Conservation (phyloP, 2,888 invertebrate genomes). For the Caenorhabditis doughertyi region DNA sequence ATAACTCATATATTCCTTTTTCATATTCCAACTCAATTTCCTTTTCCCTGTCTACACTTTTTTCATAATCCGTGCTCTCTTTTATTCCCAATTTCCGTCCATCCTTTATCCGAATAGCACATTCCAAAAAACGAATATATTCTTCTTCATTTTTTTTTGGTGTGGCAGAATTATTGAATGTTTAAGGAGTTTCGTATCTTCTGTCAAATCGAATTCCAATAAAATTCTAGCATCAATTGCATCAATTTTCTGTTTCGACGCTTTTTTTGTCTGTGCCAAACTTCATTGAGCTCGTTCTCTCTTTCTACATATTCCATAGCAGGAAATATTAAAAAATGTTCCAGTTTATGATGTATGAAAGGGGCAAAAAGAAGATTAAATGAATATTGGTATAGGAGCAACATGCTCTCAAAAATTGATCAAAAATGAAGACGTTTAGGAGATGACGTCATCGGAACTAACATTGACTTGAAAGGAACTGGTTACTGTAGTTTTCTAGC, state of each 20-base stretch:
- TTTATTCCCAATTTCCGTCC: slow-evolving; percentile 13
- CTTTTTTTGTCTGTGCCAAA: slow-evolving; percentile 1
- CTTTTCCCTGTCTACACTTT: neutral
- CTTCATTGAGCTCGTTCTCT: neutral
- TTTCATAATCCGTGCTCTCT: neutral
- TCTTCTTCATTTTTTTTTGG: no score
- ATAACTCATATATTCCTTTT: neutral
- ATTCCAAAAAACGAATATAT: neutral
- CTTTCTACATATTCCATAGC: neutral
- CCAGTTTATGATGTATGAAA: neutral
- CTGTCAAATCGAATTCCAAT: slow-evolving; percentile 13
- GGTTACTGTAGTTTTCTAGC: no score
- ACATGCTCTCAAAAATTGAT: neutral
- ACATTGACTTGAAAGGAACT: no score
- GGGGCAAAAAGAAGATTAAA: neutral
- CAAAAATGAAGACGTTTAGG: neutral
- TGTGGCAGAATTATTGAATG: neutral
- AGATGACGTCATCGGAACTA: no score
- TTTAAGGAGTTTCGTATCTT: slow-evolving; percentile 2
- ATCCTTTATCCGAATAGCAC: neutral
- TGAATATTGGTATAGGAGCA: no score
- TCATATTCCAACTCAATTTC: slow-evolving; percentile 7
- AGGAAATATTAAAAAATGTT: neutral
- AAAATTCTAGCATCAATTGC: slow-evolving; percentile 7
- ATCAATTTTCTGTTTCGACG: slow-evolving; percentile 1